Evolutionary conservation across 2,113 vertebrate species (phyloP).

Genomic region (Solea senegalensis): DNA sequence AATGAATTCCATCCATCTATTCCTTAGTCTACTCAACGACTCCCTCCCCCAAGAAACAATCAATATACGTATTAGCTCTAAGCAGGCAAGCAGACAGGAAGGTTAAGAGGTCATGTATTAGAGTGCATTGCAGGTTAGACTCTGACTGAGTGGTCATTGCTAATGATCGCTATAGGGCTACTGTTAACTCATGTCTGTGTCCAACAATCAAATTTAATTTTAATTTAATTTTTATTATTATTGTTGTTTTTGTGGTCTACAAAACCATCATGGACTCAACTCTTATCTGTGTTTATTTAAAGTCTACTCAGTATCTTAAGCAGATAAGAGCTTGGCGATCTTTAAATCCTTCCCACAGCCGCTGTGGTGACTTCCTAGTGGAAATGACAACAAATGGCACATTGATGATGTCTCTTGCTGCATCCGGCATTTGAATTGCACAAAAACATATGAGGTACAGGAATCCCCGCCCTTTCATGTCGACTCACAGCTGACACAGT

Average conservation of each 20-base stretch:
- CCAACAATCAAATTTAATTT: constrained; percentile 1
- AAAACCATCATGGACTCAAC: constrained; percentile 21
- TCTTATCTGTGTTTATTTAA: constrained; percentile 39
- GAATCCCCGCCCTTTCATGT: not conserved
- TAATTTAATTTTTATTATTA: too few relatives aligned
- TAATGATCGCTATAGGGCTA: constrained; percentile 32
- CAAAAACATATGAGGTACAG: not conserved
- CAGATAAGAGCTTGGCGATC: constrained; percentile 60
- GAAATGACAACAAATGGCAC: constrained; percentile 32
- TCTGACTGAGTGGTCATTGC: constrained; percentile 3
- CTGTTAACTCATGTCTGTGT: constrained; percentile 11
- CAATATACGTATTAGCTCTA: constrained; percentile 52
- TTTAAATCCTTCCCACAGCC: constrained; percentile 52
- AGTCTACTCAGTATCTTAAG: constrained; percentile 53
- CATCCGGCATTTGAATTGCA: constrained; percentile 21
- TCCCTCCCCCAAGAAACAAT: constrained; percentile 37
- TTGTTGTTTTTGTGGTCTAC: constrained; percentile 15
- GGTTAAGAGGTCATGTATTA: constrained; percentile 45
- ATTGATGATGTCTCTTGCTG: constrained; percentile 36
- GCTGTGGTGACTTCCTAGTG: constrained; percentile 11
- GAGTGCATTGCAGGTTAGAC: constrained; percentile 28
- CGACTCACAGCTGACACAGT: not conserved
- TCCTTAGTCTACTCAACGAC: constrained; percentile 1
- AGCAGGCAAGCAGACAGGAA: constrained; percentile 33
- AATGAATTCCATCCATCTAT: constrained; percentile 30